phyloP scores from a whole-genome alignment of 1,140 invertebrate genomes.

The Gyrodactylus salaris region DNA sequence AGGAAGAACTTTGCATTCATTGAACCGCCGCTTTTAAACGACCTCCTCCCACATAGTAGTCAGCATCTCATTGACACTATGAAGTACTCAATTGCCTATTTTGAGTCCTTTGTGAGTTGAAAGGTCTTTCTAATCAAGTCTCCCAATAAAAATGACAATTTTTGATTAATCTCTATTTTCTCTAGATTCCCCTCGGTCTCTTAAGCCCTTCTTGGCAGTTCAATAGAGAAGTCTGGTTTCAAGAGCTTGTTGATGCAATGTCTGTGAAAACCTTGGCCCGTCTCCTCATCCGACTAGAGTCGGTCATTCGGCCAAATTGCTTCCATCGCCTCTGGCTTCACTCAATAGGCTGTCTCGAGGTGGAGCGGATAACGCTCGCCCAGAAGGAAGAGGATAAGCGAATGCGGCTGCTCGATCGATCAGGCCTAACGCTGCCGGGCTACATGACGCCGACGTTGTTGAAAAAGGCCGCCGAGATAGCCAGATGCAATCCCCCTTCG shows the following conservation, averaged over 20 bases:
- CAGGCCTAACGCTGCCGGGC: neutral
- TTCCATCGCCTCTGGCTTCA: neutral
- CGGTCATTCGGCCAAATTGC: neutral
- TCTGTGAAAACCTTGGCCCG: neutral
- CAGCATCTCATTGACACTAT: neutral
- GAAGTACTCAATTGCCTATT: neutral
- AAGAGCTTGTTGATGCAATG: neutral
- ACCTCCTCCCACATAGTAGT: neutral
- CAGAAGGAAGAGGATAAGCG: conserved; percentile 2
- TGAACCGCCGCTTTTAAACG: neutral
- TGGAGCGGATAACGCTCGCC: neutral
- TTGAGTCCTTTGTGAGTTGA: neutral
- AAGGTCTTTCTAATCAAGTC: neutral
- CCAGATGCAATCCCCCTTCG: neutral
- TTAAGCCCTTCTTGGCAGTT: neutral
- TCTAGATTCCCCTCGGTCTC: neutral
- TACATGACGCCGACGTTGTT: neutral
- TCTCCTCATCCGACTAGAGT: neutral
- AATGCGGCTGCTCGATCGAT: neutral
- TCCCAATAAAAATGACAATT: neutral
- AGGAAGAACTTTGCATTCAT: neutral
- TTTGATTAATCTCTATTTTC: neutral
- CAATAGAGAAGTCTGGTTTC: neutral
- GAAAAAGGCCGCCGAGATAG: neutral
- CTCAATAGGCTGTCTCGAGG: neutral